phyloP scores from a whole-genome alignment of 2,888 invertebrate genomes.

The Epiblema foenella region DNA sequence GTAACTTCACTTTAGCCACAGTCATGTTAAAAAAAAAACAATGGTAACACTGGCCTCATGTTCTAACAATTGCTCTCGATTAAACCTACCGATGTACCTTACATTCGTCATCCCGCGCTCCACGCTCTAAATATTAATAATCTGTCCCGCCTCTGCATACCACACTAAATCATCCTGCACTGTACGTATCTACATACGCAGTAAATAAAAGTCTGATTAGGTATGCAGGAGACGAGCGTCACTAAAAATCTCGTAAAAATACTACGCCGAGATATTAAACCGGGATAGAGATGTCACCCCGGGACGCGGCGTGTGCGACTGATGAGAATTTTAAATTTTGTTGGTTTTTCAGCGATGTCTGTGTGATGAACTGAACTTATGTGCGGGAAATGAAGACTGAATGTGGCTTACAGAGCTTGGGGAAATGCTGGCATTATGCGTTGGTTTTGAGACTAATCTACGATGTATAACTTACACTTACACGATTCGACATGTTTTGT shows the following conservation, averaged over 20 bases:
- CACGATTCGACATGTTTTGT: no score
- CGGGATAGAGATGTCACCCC: slow-evolving; percentile 44
- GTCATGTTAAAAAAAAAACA: no score
- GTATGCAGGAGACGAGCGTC: slow-evolving; percentile 55
- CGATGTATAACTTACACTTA: no score
- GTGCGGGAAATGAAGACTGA: slow-evolving; percentile 3
- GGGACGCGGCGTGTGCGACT: slow-evolving; percentile 11
- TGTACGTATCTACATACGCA: slow-evolving; percentile 32
- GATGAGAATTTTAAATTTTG: slow-evolving; percentile 45
- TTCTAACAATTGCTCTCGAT: not conserved
- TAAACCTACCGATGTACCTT: not conserved
- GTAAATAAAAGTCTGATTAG: slow-evolving; percentile 60
- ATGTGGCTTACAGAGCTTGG: not conserved
- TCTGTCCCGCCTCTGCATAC: slow-evolving; percentile 1
- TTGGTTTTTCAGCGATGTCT: slow-evolving; percentile 32
- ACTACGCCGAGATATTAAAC: slow-evolving; percentile 61
- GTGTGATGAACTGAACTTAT: slow-evolving; percentile 19
- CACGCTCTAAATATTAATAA: slow-evolving; percentile 35
- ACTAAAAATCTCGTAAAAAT: slow-evolving; percentile 70
- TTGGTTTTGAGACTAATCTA: not conserved
- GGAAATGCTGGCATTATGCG: no score
- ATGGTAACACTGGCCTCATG: not conserved
- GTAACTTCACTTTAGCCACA: no score
- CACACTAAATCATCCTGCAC: slow-evolving; percentile 14
- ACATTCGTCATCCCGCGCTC: slow-evolving; percentile 22